Percentiles rank a stretch among this genome's conserved stretches.
Evolutionary conservation across 2,113 vertebrate genomes (phyloP).

Genomic region (Myotis brandtii): DNA sequence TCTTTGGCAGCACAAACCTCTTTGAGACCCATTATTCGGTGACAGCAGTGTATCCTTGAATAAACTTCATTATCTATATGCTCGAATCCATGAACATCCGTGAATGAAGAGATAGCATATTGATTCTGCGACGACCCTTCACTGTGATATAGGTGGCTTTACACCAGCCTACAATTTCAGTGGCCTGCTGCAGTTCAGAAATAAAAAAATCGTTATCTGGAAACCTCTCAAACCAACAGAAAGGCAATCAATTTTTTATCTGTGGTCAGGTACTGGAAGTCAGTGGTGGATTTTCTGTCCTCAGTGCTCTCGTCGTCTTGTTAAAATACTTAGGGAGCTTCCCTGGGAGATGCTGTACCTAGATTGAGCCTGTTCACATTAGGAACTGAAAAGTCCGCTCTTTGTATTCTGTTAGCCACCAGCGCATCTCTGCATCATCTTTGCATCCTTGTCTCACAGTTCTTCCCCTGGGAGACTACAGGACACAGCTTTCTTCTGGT

Average conservation of each 20-base stretch:
- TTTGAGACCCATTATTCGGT: constrained; percentile 51
- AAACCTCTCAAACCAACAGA: constrained; percentile 82
- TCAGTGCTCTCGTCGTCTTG: constrained; percentile 62
- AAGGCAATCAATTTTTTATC: constrained; percentile 79
- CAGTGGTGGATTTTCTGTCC: constrained; percentile 76
- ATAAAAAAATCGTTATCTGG: constrained; percentile 77
- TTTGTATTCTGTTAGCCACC: constrained; percentile 79
- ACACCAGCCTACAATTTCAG: constrained; percentile 69
- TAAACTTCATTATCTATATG: constrained; percentile 68
- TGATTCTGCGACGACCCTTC: constrained; percentile 64
- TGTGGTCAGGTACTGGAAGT: constrained; percentile 74
- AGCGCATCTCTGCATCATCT: constrained; percentile 49
- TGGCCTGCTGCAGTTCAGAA: constrained; percentile 69
- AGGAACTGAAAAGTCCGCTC: constrained; percentile 80
- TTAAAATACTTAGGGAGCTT: constrained; percentile 83
- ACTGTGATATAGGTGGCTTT: constrained; percentile 46
- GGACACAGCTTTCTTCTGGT: constrained; percentile 57
- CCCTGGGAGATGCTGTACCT: constrained; percentile 70
- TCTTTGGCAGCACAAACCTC: constrained; percentile 44
- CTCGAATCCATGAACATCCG: constrained; percentile 34
- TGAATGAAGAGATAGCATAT: constrained; percentile 65
- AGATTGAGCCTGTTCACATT: constrained; percentile 83
- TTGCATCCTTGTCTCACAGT: constrained; percentile 58
- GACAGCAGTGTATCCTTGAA: constrained; percentile 46
- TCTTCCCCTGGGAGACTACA: constrained; percentile 65